phyloP scores from a whole-genome alignment of 2,113 vertebrate species.

The Embiotoca jacksoni region DNA sequence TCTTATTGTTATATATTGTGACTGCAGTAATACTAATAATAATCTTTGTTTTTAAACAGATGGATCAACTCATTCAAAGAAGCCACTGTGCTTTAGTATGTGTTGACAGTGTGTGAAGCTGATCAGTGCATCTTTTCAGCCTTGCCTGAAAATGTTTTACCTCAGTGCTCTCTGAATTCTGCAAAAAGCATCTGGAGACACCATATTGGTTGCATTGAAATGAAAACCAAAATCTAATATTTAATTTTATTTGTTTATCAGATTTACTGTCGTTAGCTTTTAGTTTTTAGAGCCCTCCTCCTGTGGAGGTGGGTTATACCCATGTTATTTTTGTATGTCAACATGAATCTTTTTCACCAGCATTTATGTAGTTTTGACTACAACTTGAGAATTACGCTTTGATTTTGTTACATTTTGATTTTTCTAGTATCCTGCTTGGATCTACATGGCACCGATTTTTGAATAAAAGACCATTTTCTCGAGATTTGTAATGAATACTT shows the following conservation, averaged over 20 bases:
- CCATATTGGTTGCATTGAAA: neutral
- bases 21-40: neutral
- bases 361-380: conserved; percentile 4
- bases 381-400: neutral
- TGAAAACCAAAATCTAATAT: neutral
- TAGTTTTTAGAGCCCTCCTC: conserved; percentile 22
- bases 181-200: conserved; percentile 20
- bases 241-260: conserved; percentile 25
- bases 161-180: conserved; percentile 46
- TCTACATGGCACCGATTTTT: neutral
- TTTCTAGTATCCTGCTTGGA: neutral
- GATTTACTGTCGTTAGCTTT: neutral
- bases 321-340: conserved; percentile 10
- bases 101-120: neutral
- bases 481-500: conserved; percentile 1
- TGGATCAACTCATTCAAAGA: conserved; percentile 97
- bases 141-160: conserved; percentile 43
- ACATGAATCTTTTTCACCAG: neutral
- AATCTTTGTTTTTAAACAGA: conserved; percentile 74
- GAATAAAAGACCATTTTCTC: neutral
- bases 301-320: neutral
- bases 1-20: neutral
- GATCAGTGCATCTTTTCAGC: neutral
- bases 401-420: conserved; percentile 2
- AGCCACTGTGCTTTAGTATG: conserved; percentile 89